phyloP scores from a whole-genome alignment of 1,140 invertebrate species.

The Drosophila eugracilis region DNA sequence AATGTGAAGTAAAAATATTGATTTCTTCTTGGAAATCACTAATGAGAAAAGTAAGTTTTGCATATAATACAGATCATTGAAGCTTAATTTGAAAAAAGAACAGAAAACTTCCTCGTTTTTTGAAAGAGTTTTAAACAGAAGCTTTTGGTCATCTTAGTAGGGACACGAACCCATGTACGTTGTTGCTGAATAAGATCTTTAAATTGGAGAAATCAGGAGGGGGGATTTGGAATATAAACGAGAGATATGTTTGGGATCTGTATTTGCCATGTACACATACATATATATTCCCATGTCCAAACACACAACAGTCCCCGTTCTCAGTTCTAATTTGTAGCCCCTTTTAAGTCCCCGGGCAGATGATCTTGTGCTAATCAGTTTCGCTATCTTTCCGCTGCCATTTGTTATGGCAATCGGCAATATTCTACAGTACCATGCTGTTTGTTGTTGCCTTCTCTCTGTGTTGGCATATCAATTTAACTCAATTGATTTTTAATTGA shows the following conservation, averaged over 20 bases:
- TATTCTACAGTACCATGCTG: too few species aligned
- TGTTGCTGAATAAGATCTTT: background rate
- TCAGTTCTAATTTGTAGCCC: background rate
- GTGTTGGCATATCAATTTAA: slow-evolving; percentile 66
- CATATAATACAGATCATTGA: background rate
- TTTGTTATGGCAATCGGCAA: too few species aligned
- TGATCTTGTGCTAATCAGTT: slow-evolving; percentile 16
- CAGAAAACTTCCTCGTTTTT: background rate
- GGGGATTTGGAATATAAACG: too few species aligned
- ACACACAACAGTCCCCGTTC: too few species aligned
- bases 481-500: slow-evolving; percentile 73
- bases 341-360: background rate
- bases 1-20: background rate
- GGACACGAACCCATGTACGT: slow-evolving; percentile 13
- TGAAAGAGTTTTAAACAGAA: background rate
- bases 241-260: too few species aligned
- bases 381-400: background rate
- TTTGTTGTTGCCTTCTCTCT: slow-evolving; percentile 15
- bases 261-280: too few species aligned
- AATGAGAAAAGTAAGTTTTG: too few species aligned
- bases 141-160: slow-evolving; percentile 3
- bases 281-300: too few species aligned
- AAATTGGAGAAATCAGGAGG: background rate
- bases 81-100: background rate
- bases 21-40: too few species aligned